These are phyloP conservation scores for Athalia circularis DNA, from an alignment of 2,888 invertebrate species.

Conservation along the genomic window DNA sequence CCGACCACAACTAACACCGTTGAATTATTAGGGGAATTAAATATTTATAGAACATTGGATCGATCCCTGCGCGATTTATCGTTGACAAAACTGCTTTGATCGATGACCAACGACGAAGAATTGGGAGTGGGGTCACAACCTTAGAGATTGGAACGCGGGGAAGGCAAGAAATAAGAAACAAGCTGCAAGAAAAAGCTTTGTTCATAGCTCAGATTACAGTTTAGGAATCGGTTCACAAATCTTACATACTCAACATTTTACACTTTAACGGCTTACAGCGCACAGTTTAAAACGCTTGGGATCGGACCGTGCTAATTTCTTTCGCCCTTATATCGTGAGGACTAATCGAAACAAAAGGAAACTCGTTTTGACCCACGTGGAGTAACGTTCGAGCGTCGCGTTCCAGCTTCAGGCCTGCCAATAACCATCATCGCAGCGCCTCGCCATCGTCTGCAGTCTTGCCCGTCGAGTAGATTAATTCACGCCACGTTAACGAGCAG, in stretches of 20 bases:
- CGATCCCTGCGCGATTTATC: not conserved
- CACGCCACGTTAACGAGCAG: slow-evolving; percentile 42
- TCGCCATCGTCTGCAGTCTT: slow-evolving; percentile 29
- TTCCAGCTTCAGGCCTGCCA: slow-evolving; percentile 30
- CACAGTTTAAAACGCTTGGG: slow-evolving; percentile 28
- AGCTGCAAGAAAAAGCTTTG: slow-evolving; percentile 44
- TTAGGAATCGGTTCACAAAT: slow-evolving; percentile 51
- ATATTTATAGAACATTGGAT: not conserved
- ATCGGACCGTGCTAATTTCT: slow-evolving; percentile 45
- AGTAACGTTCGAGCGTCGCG: not conserved
- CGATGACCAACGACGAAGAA: not conserved
- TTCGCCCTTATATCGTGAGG: slow-evolving; percentile 30
- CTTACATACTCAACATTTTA: slow-evolving; percentile 53
- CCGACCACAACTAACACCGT: not conserved
- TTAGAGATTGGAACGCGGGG: not conserved
- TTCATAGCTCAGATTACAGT: slow-evolving; percentile 54
- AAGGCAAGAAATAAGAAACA: slow-evolving; percentile 13
- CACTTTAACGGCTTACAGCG: slow-evolving; percentile 45
- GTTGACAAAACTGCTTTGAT: not conserved
- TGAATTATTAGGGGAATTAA: no score
- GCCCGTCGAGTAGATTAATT: slow-evolving; percentile 39
- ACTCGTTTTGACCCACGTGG: slow-evolving; percentile 9
- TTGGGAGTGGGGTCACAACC: slow-evolving; percentile 1
- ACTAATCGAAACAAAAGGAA: slow-evolving; percentile 37
- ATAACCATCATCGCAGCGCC: slow-evolving; percentile 32